Conservation (phyloP, 2,797 vertebrate genomes). For the Falco novaeseelandiae region DNA sequence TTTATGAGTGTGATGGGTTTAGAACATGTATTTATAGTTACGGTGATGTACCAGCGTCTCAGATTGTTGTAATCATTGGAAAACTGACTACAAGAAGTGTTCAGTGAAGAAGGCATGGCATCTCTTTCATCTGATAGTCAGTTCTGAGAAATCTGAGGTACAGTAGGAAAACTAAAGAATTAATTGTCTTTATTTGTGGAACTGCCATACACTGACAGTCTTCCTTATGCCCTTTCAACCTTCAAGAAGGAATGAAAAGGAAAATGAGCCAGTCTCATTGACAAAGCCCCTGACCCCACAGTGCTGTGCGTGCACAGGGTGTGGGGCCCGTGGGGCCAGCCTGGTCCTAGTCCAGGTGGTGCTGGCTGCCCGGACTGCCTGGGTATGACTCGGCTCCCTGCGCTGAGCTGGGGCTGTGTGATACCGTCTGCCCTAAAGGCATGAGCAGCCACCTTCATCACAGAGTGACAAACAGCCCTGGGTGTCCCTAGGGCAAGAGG, state of each 20-base stretch:
- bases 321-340: not conserved
- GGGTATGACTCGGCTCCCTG: not conserved
- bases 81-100: not conserved
- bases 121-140: not conserved
- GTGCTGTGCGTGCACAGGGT: not conserved
- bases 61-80: not conserved
- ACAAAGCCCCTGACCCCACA: not conserved
- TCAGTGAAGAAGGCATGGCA: not conserved
- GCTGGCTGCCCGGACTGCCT: not conserved
- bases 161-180: not conserved
- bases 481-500: fast-evolving
- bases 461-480: not conserved
- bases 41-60: not conserved
- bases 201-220: not conserved
- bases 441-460: not conserved
- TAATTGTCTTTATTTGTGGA: not conserved
- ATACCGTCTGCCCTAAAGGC: not conserved
- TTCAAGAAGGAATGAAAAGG: not conserved
- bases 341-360: not conserved
- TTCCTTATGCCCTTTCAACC: not conserved
- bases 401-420: not conserved
- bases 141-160: not conserved
- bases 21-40: not conserved
- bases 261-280: not conserved
- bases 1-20: not conserved